Evolutionary conservation across 2,888 invertebrate genomes (phyloP), one percentile per base, ranked within the genome.

Genomic region (Dione vanillae): DNA sequence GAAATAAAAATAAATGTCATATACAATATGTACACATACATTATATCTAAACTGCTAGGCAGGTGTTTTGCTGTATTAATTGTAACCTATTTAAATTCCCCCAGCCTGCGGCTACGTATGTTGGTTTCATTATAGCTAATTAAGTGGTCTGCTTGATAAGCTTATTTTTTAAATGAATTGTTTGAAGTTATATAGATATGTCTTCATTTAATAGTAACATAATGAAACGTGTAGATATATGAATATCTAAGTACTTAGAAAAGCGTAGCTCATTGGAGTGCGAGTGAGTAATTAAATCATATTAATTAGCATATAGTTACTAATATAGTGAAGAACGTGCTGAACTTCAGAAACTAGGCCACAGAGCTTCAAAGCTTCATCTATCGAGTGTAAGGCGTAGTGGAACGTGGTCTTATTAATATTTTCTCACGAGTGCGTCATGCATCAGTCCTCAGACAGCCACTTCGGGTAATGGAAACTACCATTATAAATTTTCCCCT

Each of bases 401-500:
- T 6, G 68, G 47, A 43, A 66, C 58, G 58, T 58, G 58, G 64
- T 68, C 56, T 66, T 71, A 78, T 75, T 72, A 77, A 75, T 78
- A 79, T 77, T 79, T 80, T 74, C 80, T 74, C 76, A 70, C 81
- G 80, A 87, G 84, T 85, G 86, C 85, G 88, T 87, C 85, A 86
- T 88, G 84, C 86, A 85, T 90, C 85, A 86, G 78, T 72, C 77
- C 76, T 78, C 75, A 78, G 82, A 80, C 80, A 76, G 76, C 86
- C 90, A 90, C 91, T 91, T 79, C 77, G 78, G 76, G 82, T 90
- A 92, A 91, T 91, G 89, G 90, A 83, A 88, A 86, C 86, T 86
- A 87, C 86, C 84, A 89, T 91, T 90, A 91, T 90, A 90, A 87
- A 91, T 91, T 89, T 54, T 88, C 83, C 84, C 80, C 87, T 91